Percentiles rank a stretch among this genome's conserved stretches.
These are phyloP conservation scores for Romanogobio albipinnatus DNA, from an alignment of 2,113 vertebrate genomes.

Conservation along the genomic window DNA sequence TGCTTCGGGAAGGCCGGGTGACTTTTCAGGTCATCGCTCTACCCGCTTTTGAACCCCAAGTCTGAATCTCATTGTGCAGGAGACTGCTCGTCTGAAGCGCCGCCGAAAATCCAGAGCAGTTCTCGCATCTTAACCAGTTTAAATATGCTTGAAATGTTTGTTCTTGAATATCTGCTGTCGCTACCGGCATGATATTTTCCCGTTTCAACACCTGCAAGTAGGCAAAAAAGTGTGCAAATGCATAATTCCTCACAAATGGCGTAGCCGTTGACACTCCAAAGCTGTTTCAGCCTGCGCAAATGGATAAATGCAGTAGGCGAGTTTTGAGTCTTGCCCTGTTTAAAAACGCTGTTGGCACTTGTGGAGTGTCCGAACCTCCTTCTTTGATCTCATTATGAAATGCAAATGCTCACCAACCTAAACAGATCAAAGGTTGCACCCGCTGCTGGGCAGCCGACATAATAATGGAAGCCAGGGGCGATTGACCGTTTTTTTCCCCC, in stretches of 20 bases:
- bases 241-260: slow-evolving; percentile 64
- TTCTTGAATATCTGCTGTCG: slow-evolving; percentile 68
- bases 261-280: slow-evolving; percentile 55
- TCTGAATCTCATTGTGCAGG: not conserved
- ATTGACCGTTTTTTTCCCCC: slow-evolving; percentile 67
- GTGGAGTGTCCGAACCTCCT: slow-evolving; percentile 68
- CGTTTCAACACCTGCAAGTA: slow-evolving; percentile 62
- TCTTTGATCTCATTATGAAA: slow-evolving; percentile 81
- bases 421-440: slow-evolving; percentile 82
- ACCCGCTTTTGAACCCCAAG: not conserved
- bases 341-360: slow-evolving; percentile 66
- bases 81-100: slow-evolving; percentile 38
- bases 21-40: slow-evolving; percentile 14
- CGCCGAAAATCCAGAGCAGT: slow-evolving; percentile 67
- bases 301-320: slow-evolving; percentile 13
- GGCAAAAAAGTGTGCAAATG: slow-evolving; percentile 53
- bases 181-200: slow-evolving; percentile 58
- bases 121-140: slow-evolving; percentile 64
- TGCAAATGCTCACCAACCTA: slow-evolving; percentile 78
- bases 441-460: slow-evolving; percentile 74
- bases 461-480: slow-evolving; percentile 74
- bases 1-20: slow-evolving; percentile 5
- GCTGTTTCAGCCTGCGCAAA: slow-evolving; percentile 50
- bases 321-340: slow-evolving; percentile 63
- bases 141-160: slow-evolving; percentile 72